Evolutionary conservation across 30 jellyfish, hydroid and myxozoan species (phyloP).

Genomic region (Hydractinia echinata): DNA sequence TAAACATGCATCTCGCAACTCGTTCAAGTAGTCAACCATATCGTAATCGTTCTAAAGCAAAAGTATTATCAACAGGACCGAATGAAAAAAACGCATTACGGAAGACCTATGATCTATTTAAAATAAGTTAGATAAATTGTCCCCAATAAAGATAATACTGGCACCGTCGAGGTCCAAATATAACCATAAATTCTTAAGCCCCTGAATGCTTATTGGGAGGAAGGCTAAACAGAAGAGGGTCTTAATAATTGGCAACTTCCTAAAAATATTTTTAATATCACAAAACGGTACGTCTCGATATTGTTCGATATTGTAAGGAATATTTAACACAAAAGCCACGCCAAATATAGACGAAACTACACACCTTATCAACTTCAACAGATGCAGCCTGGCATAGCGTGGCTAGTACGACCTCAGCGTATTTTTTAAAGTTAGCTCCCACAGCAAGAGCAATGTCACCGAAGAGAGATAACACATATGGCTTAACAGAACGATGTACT

Average conservation of each 20-base stretch:
- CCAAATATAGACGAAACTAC: not conserved
- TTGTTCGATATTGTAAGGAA: not conserved
- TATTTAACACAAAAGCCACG: not conserved
- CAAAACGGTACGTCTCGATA: not conserved
- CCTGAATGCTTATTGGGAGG: too few relatives aligned
- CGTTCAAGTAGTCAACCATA: conserved; percentile 85
- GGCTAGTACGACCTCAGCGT: conserved; percentile 70
- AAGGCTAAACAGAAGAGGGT: too few relatives aligned
- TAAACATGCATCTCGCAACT: conserved; percentile 82
- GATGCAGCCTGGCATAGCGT: conserved; percentile 74
- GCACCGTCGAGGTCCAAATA: too few relatives aligned
- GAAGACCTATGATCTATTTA: too few relatives aligned
- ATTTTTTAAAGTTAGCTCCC: conserved; percentile 63
- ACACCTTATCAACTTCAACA: conserved; percentile 77
- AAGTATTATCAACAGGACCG: not conserved
- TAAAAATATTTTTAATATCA: not conserved
- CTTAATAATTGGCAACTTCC: too few relatives aligned
- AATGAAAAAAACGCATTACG: too few relatives aligned
- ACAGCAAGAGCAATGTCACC: conserved; percentile 93
- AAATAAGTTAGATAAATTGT: too few relatives aligned
- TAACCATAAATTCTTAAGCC: too few relatives aligned
- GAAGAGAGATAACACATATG: conserved; percentile 74
- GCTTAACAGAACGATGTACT: conserved; percentile 91
- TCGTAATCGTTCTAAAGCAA: conserved; percentile 71
- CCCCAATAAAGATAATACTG: too few relatives aligned